phyloP scores from a whole-genome alignment of 2,113 vertebrate genomes.

The Apus apus region DNA sequence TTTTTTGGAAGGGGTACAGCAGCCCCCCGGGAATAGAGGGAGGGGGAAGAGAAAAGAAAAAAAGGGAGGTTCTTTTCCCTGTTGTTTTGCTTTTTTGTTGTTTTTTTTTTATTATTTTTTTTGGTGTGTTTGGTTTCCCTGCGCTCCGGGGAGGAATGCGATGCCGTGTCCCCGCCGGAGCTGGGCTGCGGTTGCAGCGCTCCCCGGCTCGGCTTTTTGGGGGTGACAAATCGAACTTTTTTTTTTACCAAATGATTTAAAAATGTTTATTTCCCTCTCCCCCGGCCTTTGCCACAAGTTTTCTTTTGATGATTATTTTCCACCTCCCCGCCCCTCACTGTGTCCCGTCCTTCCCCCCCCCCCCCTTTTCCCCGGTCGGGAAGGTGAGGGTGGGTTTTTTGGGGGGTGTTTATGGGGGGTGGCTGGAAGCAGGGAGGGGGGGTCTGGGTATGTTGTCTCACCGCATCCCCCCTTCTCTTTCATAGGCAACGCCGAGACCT shows the following conservation, averaged over 20 bases:
- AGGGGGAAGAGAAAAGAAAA: too few species aligned
- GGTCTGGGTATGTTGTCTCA: not conserved
- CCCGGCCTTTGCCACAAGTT: not conserved
- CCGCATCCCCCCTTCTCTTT: not conserved
- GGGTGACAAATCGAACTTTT: not conserved
- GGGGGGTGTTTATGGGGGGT: not conserved
- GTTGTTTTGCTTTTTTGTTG: not conserved
- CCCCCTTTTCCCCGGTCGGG: not conserved
- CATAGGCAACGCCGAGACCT: constrained; percentile 26
- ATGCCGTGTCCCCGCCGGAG: not conserved
- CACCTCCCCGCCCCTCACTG: too few species aligned
- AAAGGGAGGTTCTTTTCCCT: too few species aligned
- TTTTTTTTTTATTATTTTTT: not conserved
- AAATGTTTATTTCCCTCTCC: not conserved
- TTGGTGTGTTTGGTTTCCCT: not conserved
- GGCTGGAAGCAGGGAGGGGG: not conserved
- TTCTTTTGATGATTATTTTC: not conserved
- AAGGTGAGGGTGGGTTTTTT: not conserved
- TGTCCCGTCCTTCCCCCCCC: too few species aligned
- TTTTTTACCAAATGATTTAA: not conserved
- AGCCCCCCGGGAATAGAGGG: not conserved
- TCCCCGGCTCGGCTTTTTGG: not conserved
- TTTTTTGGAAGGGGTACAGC: not conserved
- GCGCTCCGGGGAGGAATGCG: not conserved
- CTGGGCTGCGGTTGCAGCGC: not conserved